These are phyloP conservation scores for Stenurella melanura DNA, from an alignment of 2,888 invertebrate genomes.

Conservation along the genomic window DNA sequence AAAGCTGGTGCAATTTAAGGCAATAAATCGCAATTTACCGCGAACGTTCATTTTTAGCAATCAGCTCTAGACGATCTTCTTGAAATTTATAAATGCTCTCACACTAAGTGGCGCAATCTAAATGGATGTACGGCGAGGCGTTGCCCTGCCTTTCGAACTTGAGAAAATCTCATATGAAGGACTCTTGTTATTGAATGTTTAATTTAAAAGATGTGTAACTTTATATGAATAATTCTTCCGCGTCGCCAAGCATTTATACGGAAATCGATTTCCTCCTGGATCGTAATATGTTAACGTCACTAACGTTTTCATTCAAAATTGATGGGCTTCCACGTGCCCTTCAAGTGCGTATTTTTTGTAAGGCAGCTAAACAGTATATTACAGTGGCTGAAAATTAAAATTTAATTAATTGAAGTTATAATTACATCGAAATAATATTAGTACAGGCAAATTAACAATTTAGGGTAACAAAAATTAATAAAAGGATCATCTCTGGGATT, in stretches of 20 bases:
- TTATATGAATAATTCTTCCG: neutral
- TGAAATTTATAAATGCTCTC: constrained; percentile 5
- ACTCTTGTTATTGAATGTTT: constrained; percentile 2
- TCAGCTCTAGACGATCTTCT: constrained; percentile 7
- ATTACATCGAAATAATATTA: too few species aligned
- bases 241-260: neutral
- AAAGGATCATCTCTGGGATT: too few species aligned
- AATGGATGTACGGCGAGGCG: neutral
- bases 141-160: neutral
- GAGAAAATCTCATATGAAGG: neutral
- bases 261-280: neutral
- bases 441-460: too few species aligned
- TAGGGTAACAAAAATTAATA: too few species aligned
- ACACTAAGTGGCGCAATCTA: neutral
- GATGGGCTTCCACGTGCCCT: neutral
- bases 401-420: too few species aligned
- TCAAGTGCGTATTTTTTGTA: neutral
- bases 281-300: constrained; percentile 7
- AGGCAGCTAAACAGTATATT: neutral
- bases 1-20: neutral
- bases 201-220: constrained; percentile 3
- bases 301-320: neutral
- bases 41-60: neutral
- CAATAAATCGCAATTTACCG: neutral
- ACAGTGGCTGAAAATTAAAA: too few species aligned